Conservation (phyloP, 2,113 vertebrate genomes). For the Anoplopoma fimbria region DNA sequence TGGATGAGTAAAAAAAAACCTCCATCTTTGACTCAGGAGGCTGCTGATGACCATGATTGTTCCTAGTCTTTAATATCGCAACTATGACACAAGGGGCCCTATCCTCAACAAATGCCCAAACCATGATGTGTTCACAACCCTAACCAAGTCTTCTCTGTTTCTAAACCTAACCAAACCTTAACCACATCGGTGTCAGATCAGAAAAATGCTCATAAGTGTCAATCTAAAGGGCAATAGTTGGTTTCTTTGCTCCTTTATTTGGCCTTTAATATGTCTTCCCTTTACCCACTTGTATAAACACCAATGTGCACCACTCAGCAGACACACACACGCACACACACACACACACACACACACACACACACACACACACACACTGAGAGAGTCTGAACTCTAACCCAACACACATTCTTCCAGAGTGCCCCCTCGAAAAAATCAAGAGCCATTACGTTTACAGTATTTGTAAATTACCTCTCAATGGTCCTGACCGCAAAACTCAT, state of each 20-base stretch:
- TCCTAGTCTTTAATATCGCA: neutral
- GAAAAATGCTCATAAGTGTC: neutral
- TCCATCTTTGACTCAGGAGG: neutral
- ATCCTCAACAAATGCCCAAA: neutral
- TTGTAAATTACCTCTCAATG: conserved; percentile 37
- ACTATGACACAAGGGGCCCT: neutral
- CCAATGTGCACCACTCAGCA: neutral
- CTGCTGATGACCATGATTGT: neutral
- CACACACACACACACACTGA: neutral
- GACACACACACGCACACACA: neutral
- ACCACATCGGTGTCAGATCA: neutral
- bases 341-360: neutral
- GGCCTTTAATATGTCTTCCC: conserved; percentile 4
- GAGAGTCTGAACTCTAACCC: conserved; percentile 11
- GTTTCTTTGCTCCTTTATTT: neutral
- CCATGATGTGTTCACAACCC: neutral
- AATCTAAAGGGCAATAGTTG: neutral
- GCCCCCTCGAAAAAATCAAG: conserved; percentile 31
- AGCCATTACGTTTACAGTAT: conserved; percentile 34
- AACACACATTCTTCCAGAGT: conserved; percentile 17
- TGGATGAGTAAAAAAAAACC: neutral
- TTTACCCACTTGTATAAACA: neutral
- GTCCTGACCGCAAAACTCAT: conserved; percentile 32
- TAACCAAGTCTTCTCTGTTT: neutral
- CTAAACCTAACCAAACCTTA: neutral